Conservation (phyloP, 2,113 vertebrate genomes). For the Sturnus vulgaris region DNA sequence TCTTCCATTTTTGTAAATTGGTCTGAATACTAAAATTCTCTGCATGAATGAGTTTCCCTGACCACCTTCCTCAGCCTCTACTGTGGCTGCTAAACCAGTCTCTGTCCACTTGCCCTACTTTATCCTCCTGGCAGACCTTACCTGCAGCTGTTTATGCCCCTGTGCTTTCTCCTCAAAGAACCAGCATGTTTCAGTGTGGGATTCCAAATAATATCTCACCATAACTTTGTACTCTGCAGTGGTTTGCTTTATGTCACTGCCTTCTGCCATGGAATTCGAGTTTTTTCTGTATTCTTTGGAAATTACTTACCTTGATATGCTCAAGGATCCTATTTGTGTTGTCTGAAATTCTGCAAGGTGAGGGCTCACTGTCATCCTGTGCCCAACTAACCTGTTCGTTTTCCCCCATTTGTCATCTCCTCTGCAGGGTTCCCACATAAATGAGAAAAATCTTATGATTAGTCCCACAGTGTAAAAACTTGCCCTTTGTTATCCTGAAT, state of each 20-base stretch:
- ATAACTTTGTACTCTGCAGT: neutral
- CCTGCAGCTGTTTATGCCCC: neutral
- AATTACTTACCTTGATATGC: neutral
- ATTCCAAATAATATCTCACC: neutral
- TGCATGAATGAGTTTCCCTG: neutral
- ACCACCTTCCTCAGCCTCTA: neutral
- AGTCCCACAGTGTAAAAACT: neutral
- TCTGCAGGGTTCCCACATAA: neutral
- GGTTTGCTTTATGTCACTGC: neutral
- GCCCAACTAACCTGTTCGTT: neutral
- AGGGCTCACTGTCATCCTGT: neutral
- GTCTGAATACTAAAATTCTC: neutral
- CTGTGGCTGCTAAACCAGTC: neutral
- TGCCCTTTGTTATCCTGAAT: neutral
- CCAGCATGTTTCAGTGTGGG: neutral
- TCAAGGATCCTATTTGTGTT: neutral
- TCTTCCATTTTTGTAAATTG: neutral
- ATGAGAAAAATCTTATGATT: neutral
- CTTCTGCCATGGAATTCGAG: neutral
- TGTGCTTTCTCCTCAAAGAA: neutral
- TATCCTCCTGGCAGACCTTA: neutral
- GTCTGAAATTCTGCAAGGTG: neutral
- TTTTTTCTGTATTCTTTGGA: neutral
- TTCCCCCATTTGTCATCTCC: neutral
- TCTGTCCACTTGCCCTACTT: neutral